Conservation (phyloP, 2,797 vertebrate genomes). For the Dromococcyx pavoninus region DNA sequence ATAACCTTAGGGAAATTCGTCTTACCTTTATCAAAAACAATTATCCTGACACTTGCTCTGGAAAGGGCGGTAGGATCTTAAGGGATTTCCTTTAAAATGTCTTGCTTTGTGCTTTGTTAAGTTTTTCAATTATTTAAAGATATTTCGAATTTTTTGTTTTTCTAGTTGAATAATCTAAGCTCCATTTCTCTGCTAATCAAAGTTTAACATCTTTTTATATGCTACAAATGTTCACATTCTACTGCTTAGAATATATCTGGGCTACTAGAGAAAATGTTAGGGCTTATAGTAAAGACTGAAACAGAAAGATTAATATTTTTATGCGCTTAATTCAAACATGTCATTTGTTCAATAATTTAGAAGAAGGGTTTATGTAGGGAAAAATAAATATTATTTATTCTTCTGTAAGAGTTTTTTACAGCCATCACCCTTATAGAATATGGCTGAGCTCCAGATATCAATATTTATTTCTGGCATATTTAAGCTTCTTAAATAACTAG, state of each 20-base stretch:
- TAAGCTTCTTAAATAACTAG: conserved; percentile 35
- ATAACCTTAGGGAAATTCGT: neutral
- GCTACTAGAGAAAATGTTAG: conserved; percentile 17
- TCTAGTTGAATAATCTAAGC: neutral
- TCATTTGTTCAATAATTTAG: conserved; percentile 40
- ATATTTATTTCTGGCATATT: conserved; percentile 61
- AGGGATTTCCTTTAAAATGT: neutral
- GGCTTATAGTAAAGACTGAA: conserved; percentile 18
- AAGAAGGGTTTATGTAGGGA: conserved; percentile 14
- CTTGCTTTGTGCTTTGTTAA: neutral
- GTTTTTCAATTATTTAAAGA: neutral
- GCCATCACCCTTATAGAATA: conserved; percentile 24
- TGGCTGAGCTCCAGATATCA: conserved; percentile 42
- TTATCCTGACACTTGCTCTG: neutral
- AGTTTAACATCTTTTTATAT: neutral
- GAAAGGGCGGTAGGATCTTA: neutral
- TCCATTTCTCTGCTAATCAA: conserved; percentile 1
- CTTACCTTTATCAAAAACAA: neutral
- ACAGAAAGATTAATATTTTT: conserved; percentile 28
- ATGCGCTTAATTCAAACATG: conserved; percentile 34
- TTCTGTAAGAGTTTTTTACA: conserved; percentile 3
- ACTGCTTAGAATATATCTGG: conserved; percentile 16
- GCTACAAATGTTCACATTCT: neutral
- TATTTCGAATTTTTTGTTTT: neutral
- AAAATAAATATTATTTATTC: conserved; percentile 53